Base-by-base conservation (phyloP, 2,888 invertebrate species). In the Macrostomum cliftonense region DNA sequence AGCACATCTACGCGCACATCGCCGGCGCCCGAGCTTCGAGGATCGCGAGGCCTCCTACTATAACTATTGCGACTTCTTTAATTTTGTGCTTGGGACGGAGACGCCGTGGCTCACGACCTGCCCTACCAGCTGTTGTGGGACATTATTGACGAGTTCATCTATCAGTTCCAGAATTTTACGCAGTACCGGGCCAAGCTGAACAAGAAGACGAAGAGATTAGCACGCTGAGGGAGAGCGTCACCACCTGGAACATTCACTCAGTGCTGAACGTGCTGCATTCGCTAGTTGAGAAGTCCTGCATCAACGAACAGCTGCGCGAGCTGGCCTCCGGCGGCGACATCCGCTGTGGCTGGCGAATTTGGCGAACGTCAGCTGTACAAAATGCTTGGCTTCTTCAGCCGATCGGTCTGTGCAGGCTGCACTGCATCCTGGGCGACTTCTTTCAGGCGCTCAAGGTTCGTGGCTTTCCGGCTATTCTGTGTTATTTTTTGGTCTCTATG, bases 81-180 rank as follows among this genome's bases (percentile, higher is more conserved):
- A 95, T 72, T 82, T 84, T 63, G 89, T 99, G 58, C 75, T 97
- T 53, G 83, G 86, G 59, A 81, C 86, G 0, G 80, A 82, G 56
- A 81, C 80, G 37, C 91, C 91, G 84, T 89, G 0, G 78, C 81
- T 2, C 72, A 93, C 46, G 67, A 68, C 52, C 71, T 97, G 51
- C 95, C 97, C 12, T 93, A 97, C 72, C 83, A 91, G 64, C 99
- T 97, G 97, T 74, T 99, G 36, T 97, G 97, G 97, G 97, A 97
- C 69, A 79, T 99, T 46, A 85, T 99, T 58, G 97, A 99, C 73
- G 97, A 99, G 68, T 99, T 97, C 73, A 89, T 99, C 39, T 97
- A 97, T 65, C 60, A 74, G 72, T 75, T 76, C 62, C 75, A 76
- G 64, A 71, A 74, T n/a, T 75, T 74, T 64, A 74, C 73, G 55